Conservation (phyloP, 2,888 invertebrate species). For the Lysandra coridon region DNA sequence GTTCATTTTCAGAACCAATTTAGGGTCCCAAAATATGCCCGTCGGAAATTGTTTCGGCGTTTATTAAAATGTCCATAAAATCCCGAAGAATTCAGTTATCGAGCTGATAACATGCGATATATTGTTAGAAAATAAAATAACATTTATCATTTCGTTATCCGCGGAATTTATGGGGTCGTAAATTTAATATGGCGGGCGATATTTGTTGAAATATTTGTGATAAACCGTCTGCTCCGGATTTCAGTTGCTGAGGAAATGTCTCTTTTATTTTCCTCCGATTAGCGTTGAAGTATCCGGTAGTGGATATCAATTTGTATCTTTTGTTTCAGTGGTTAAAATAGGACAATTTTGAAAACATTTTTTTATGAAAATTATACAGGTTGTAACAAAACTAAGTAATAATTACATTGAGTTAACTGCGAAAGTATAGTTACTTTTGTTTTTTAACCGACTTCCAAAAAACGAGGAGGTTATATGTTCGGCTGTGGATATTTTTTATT, state of each 20-base stretch:
- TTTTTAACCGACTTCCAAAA: too few relatives aligned
- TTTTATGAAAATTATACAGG: too few relatives aligned
- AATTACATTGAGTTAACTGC: too few relatives aligned
- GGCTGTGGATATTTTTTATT: too few relatives aligned
- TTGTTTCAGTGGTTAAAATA: background rate
- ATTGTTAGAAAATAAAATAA: slow-evolving; percentile 33
- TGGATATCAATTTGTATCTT: background rate
- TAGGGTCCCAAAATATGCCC: background rate
- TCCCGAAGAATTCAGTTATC: slow-evolving; percentile 16
- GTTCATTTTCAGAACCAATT: background rate
- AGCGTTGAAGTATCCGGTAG: background rate
- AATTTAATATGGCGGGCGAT: slow-evolving; percentile 32
- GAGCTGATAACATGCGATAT: slow-evolving; percentile 24
- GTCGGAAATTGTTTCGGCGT: background rate
- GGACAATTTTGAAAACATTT: too few relatives aligned
- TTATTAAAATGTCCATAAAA: background rate
- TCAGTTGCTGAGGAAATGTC: background rate
- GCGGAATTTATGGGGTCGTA: slow-evolving; percentile 34
- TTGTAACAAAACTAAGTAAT: too few relatives aligned
- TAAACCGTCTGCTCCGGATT: slow-evolving; percentile 27
- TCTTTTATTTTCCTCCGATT: background rate
- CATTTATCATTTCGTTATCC: slow-evolving; percentile 35
- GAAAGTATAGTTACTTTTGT: too few relatives aligned
- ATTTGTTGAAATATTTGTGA: slow-evolving; percentile 10
- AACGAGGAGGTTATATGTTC: too few relatives aligned